These are phyloP conservation scores for Galbula dea DNA, from an alignment of 2,113 vertebrate species.

Conservation along the genomic window DNA sequence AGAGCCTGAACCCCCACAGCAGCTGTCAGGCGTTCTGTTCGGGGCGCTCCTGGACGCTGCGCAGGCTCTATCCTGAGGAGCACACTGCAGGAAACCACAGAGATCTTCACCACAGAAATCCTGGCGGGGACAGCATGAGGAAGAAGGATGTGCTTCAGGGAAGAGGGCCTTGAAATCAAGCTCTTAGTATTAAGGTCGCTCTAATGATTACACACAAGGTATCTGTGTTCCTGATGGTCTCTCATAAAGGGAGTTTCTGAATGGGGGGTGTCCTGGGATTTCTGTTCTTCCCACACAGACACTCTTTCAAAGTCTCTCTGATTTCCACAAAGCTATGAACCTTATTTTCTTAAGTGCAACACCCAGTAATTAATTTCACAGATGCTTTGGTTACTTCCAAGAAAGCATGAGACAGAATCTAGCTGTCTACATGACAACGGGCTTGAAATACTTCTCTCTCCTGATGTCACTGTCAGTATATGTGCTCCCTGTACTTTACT, in stretches of 20 bases:
- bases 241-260: neutral
- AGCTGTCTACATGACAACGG: neutral
- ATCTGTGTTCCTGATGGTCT: neutral
- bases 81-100: fast-evolving
- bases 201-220: neutral
- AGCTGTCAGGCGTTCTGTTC: conserved; percentile 9
- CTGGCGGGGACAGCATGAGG: fast-evolving
- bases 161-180: neutral
- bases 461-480: fast-evolving
- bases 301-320: neutral
- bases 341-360: neutral
- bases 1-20: neutral
- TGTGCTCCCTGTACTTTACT: fast-evolving
- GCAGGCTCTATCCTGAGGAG: neutral
- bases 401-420: neutral
- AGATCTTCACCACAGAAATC: neutral
- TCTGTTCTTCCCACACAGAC: neutral
- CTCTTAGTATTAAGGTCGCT: neutral
- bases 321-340: neutral
- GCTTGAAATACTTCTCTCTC: neutral
- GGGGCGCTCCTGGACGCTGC: neutral
- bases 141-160: neutral
- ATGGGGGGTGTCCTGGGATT: neutral
- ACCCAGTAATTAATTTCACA: neutral
- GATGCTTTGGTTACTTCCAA: neutral